Evolutionary conservation across 2,888 invertebrate species (phyloP).

Genomic region (Sthenelais limicola): DNA sequence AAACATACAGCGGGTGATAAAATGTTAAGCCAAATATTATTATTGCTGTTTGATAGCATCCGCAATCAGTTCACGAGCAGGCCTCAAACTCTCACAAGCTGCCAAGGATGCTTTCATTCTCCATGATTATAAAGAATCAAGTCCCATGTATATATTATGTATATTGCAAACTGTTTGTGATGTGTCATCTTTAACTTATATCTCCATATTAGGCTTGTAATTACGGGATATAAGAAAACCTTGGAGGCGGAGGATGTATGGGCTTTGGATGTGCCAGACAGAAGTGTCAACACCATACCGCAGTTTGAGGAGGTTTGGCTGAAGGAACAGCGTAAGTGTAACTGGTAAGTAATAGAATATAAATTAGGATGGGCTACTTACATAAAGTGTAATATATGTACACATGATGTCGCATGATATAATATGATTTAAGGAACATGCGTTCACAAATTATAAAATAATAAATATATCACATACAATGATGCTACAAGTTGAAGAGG

Average conservation of each 20-base stretch:
- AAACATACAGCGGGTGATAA: too few species aligned
- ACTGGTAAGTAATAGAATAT: conserved; percentile 12
- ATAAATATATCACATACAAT: too few species aligned
- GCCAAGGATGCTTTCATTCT: neutral
- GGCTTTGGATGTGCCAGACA: conserved; percentile 63
- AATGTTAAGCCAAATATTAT: too few species aligned
- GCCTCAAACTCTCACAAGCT: too few species aligned
- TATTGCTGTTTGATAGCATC: too few species aligned
- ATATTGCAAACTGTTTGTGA: neutral
- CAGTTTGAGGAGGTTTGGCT: conserved; percentile 56
- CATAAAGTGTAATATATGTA: too few species aligned
- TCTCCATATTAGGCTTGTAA: conserved; percentile 56
- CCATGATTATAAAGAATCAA: neutral
- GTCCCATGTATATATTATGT: too few species aligned
- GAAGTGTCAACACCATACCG: conserved; percentile 56
- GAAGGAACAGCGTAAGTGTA: conserved; percentile 50
- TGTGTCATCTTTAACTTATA: neutral
- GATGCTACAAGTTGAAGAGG: too few species aligned
- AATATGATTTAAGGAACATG: too few species aligned
- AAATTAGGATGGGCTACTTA: neutral
- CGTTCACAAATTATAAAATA: too few species aligned
- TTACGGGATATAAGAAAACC: conserved; percentile 61
- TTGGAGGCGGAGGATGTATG: conserved; percentile 65
- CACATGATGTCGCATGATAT: too few species aligned
- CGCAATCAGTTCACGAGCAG: too few species aligned